Evolutionary conservation across 2,113 vertebrate species (phyloP).

Genomic region (Melospiza georgiana): DNA sequence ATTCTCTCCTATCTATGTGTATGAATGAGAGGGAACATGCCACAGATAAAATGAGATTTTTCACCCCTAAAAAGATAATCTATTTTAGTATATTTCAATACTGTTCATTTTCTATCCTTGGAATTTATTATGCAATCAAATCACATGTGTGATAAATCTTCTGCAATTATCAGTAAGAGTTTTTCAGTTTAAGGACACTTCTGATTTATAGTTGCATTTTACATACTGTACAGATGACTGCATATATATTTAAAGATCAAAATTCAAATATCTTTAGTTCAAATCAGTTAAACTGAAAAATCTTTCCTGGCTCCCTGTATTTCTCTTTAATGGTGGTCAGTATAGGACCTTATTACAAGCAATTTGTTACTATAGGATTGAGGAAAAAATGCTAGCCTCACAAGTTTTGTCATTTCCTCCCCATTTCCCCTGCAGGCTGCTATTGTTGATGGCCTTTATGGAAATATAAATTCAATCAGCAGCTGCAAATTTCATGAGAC

Average conservation of each 20-base stretch:
- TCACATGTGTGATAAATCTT: conserved; percentile 10
- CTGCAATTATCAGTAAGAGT: conserved; percentile 27
- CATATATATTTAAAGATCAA: conserved; percentile 72
- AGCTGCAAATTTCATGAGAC: conserved; percentile 87
- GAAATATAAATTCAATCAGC: conserved; percentile 93
- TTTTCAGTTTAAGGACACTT: conserved; percentile 27
- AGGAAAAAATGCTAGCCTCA: conserved; percentile 77
- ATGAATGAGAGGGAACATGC: not conserved
- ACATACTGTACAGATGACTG: conserved; percentile 43
- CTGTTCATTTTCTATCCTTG: not conserved
- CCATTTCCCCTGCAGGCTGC: conserved; percentile 79
- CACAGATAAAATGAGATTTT: not conserved
- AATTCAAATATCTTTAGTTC: conserved; percentile 70
- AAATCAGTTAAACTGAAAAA: conserved; percentile 75
- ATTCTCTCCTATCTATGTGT: not conserved
- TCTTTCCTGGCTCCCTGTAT: conserved; percentile 65
- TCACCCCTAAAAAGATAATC: not conserved
- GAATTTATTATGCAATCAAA: conserved; percentile 51
- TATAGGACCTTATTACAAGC: conserved; percentile 74
- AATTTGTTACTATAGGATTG: conserved; percentile 73
- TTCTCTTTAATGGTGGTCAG: conserved; percentile 75
- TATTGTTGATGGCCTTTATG: conserved; percentile 89
- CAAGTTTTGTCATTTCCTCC: conserved; percentile 75
- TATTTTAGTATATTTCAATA: not conserved
- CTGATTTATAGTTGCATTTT: conserved; percentile 36